Conservation (phyloP, 2,888 invertebrate species). For the Aphodius granarius region DNA sequence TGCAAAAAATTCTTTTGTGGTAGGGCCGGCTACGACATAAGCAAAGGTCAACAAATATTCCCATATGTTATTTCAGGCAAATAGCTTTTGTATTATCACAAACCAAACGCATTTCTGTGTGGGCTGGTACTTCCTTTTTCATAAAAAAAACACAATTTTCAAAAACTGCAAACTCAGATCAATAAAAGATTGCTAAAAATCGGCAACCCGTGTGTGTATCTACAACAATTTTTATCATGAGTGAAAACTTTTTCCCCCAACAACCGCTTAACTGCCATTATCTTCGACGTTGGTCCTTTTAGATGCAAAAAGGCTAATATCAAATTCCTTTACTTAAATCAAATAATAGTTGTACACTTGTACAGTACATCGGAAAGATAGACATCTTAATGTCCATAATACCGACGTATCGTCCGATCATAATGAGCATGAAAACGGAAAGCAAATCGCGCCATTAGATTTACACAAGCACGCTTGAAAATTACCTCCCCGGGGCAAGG, state of each 20-base stretch:
- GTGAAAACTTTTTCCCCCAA: too few relatives aligned
- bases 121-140: too few relatives aligned
- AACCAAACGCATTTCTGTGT: too few relatives aligned
- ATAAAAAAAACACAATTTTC: too few relatives aligned
- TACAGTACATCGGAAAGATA: not conserved
- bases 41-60: too few relatives aligned
- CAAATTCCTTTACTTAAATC: not conserved
- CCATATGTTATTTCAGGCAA: too few relatives aligned
- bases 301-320: not conserved
- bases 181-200: constrained; percentile 2
- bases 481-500: not conserved
- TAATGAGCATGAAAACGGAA: not conserved
- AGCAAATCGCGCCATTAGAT: not conserved
- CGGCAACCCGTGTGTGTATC: not conserved
- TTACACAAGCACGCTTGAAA: not conserved
- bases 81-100: too few relatives aligned
- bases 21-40: too few relatives aligned
- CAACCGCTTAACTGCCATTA: too few relatives aligned
- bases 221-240: not conserved
- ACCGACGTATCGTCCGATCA: not conserved
- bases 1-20: too few relatives aligned
- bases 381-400: not conserved
- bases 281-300: too few relatives aligned
- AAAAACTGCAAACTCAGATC: too few relatives aligned
- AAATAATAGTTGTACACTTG: not conserved